Conservation (phyloP, 2,888 invertebrate genomes). For the Apodemia mormo region DNA sequence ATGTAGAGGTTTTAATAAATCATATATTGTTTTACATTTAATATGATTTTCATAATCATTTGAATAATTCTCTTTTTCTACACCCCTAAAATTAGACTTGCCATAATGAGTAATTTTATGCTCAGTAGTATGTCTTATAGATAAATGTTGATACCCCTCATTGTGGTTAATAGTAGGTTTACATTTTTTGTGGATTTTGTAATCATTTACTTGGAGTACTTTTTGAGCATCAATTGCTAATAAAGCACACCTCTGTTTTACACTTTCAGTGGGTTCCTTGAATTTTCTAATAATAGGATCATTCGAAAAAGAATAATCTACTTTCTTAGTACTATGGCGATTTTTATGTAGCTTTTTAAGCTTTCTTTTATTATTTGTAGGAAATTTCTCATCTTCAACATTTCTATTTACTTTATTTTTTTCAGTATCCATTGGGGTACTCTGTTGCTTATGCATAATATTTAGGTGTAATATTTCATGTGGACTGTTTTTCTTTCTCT, state of each 20-base stretch:
- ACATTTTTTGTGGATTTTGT: background rate
- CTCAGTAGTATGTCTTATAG: background rate
- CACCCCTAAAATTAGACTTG: background rate
- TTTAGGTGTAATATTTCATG: too few species aligned
- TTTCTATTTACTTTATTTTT: background rate
- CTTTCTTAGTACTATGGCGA: constrained; percentile 16
- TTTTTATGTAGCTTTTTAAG: constrained; percentile 18
- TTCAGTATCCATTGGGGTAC: background rate
- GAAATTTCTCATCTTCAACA: background rate
- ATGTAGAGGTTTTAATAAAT: constrained; percentile 55
- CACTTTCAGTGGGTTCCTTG: constrained; percentile 39
- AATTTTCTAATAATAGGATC: constrained; percentile 40
- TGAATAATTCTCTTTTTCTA: background rate
- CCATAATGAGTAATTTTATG: background rate
- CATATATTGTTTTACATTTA: constrained; percentile 50
- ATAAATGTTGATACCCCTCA: background rate
- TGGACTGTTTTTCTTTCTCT: too few species aligned
- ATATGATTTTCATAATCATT: constrained; percentile 18
- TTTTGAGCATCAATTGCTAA: constrained; percentile 20
- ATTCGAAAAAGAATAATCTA: constrained; percentile 20
- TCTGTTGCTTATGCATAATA: too few species aligned
- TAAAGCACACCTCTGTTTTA: constrained; percentile 42
- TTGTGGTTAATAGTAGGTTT: background rate
- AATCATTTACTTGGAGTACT: constrained; percentile 14
- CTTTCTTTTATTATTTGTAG: constrained; percentile 27